Conservation (phyloP, 2,113 vertebrate genomes). For the Eonycteris spelaea region DNA sequence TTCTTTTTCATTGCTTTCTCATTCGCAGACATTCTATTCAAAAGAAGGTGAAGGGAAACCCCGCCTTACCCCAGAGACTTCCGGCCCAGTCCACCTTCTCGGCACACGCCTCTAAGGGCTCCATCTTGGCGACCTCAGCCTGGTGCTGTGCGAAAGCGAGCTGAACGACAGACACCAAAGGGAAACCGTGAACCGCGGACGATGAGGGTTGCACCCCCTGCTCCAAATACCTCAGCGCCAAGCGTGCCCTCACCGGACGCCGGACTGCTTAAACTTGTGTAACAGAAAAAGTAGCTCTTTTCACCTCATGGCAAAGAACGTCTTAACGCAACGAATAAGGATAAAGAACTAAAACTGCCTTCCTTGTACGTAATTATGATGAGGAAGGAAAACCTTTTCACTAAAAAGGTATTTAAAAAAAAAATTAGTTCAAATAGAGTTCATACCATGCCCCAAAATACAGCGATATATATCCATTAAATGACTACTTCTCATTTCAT, state of each 20-base stretch:
- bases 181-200: not conserved
- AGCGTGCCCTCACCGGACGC: not conserved
- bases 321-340: not conserved
- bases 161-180: slow-evolving; percentile 73
- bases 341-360: not conserved
- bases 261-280: not conserved
- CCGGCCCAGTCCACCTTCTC: slow-evolving; percentile 89
- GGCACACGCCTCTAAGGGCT: slow-evolving; percentile 68
- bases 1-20: not conserved
- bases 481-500: not conserved
- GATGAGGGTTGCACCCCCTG: not conserved
- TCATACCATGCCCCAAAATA: not conserved
- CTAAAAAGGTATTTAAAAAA: not conserved
- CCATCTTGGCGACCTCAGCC: slow-evolving; percentile 88
- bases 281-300: not conserved
- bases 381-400: not conserved
- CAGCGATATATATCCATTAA: not conserved
- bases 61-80: slow-evolving; percentile 85
- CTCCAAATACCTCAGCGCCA: not conserved
- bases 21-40: not conserved
- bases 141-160: slow-evolving; percentile 92
- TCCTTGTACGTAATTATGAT: not conserved
- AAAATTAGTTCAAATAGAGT: not conserved
- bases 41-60: not conserved
- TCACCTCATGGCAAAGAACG: not conserved